phyloP scores from a whole-genome alignment of 2,888 invertebrate genomes.

The Amphipyra berbera region DNA sequence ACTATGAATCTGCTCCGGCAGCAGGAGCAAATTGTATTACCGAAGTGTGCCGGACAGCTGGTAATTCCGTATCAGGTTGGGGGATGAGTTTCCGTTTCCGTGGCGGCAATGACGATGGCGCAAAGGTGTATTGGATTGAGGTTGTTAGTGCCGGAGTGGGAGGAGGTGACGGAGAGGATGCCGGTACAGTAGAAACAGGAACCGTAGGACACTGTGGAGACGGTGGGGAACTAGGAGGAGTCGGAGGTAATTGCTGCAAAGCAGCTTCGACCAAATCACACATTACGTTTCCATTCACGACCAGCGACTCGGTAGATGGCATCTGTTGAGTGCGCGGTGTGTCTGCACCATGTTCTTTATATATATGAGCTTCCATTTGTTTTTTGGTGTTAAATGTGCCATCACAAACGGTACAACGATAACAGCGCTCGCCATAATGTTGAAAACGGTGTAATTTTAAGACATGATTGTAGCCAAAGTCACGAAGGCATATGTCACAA shows the following conservation, averaged over 20 bases:
- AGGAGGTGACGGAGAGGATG: constrained; percentile 76
- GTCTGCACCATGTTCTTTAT: constrained; percentile 89
- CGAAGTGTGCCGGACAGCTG: constrained; percentile 89
- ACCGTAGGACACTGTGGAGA: constrained; percentile 82
- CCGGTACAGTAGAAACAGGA: constrained; percentile 62
- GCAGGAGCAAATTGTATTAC: constrained; percentile 96
- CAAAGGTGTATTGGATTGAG: constrained; percentile 73
- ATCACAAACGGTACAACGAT: constrained; percentile 97
- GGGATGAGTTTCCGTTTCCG: constrained; percentile 94
- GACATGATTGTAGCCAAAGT: constrained; percentile 97
- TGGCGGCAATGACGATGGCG: constrained; percentile 87
- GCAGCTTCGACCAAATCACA: constrained; percentile 84
- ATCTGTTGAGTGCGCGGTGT: constrained; percentile 78
- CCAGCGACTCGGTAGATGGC: constrained; percentile 72
- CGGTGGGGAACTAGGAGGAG: constrained; percentile 90
- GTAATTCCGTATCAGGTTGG: constrained; percentile 88
- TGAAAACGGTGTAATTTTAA: constrained; percentile 96
- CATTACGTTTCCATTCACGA: constrained; percentile 79
- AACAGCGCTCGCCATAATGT: constrained; percentile 97
- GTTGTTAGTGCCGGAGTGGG: constrained; percentile 75
- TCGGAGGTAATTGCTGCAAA: constrained; percentile 88
- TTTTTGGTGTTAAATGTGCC: constrained; percentile 97
- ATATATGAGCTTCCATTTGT: constrained; percentile 96
- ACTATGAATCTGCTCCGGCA: constrained; percentile 86
- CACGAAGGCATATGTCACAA: constrained; percentile 97